Conservation (phyloP, 2,113 vertebrate species). For the Grus americana region DNA sequence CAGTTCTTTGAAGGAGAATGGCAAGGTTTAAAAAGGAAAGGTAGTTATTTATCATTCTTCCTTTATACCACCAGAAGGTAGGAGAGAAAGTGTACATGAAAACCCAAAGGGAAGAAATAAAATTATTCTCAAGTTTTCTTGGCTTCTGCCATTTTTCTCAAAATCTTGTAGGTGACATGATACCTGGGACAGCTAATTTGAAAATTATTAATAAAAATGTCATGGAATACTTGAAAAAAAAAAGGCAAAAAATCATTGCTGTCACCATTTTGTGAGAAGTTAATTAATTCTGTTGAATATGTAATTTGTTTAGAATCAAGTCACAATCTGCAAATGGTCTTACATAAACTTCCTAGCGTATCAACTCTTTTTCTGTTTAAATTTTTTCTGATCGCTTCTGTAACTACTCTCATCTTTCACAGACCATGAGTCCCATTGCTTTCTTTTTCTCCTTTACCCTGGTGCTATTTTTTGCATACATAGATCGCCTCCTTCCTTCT, state of each 20-base stretch:
- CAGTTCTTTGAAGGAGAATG: not conserved
- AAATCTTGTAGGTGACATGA: not conserved
- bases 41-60: too few relatives aligned
- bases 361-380: not conserved
- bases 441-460: not conserved
- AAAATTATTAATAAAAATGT: not conserved
- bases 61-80: too few relatives aligned
- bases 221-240: not conserved
- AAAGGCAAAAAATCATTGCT: not conserved
- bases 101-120: not conserved
- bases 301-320: not conserved
- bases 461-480: not conserved
- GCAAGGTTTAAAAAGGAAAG: too few relatives aligned
- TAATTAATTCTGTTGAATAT: not conserved
- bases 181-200: not conserved
- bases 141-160: not conserved
- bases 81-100: too few relatives aligned
- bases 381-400: not conserved
- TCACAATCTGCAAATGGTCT: not conserved
- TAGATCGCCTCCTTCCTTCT: not conserved
- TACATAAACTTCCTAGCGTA: not conserved
- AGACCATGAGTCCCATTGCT: not conserved
- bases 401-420: not conserved
- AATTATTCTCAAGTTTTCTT: not conserved
- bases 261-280: rapidly evolving